Evolutionary conservation across 2,113 vertebrate genomes (phyloP).

Genomic region (Colius striatus): DNA sequence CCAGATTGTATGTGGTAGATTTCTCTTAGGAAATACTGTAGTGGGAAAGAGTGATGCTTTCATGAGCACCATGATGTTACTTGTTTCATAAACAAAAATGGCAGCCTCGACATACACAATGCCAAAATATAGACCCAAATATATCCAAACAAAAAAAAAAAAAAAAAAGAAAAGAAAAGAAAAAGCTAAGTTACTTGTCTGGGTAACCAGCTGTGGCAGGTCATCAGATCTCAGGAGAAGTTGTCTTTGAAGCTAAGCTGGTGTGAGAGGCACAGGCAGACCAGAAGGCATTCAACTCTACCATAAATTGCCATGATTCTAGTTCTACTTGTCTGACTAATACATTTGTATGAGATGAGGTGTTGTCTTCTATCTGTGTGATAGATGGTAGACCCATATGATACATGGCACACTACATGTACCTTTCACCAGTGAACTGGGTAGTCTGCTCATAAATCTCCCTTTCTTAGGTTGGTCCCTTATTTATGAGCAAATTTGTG

Average conservation of each 20-base stretch:
- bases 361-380: background rate
- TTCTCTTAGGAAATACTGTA: background rate
- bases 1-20: background rate
- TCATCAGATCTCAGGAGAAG: constrained; percentile 17
- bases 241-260: background rate
- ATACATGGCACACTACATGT: background rate
- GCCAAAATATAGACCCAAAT: constrained; percentile 42
- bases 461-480: background rate
- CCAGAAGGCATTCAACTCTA: background rate
- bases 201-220: constrained; percentile 10
- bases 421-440: background rate
- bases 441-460: background rate
- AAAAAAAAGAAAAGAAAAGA: background rate
- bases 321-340: background rate
- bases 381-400: background rate
- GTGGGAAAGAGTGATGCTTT: background rate
- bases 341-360: background rate
- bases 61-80: background rate
- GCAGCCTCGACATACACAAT: background rate
- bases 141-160: background rate
- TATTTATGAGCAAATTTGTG: background rate
- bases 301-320: background rate
- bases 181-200: constrained; percentile 39
- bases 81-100: background rate
- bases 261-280: background rate